Percentiles rank a stretch among this genome's conserved stretches.
These are phyloP conservation scores for Neoniphon sammara DNA, from an alignment of 2,797 vertebrate genomes.

Conservation along the genomic window DNA sequence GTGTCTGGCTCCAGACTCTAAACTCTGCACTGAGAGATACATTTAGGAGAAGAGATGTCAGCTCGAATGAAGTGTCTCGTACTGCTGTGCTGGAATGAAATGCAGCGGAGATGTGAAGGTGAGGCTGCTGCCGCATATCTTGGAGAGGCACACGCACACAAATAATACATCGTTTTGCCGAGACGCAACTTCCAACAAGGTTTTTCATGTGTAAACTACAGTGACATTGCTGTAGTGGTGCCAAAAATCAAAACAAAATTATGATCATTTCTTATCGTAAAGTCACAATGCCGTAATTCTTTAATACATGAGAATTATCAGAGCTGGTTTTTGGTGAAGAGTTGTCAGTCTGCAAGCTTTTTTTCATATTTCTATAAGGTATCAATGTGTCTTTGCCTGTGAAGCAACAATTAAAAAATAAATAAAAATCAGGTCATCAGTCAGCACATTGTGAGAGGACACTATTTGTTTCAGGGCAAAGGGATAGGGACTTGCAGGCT, in stretches of 20 bases:
- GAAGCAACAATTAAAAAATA: too few species aligned
- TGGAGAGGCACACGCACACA: conserved; percentile 4
- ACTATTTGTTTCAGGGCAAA: too few species aligned
- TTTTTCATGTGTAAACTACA: conserved; percentile 3
- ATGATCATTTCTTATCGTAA: neutral
- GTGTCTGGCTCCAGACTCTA: conserved; percentile 56
- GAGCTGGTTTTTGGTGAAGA: too few species aligned
- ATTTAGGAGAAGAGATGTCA: conserved; percentile 80
- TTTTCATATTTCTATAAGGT: too few species aligned
- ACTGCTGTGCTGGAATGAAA: conserved; percentile 67
- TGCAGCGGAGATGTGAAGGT: conserved; percentile 63
- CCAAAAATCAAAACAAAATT: neutral
- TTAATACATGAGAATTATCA: too few species aligned
- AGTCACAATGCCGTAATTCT: neutral
- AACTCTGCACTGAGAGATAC: conserved; percentile 64
- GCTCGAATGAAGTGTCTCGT: conserved; percentile 51
- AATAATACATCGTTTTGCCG: neutral
- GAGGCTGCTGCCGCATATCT: conserved; percentile 37
- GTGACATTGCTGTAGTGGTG: neutral
- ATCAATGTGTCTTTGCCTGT: too few species aligned
- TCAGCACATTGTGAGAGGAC: too few species aligned
- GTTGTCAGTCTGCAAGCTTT: too few species aligned
- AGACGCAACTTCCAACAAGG: conserved; percentile 6
- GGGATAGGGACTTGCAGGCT: too few species aligned
- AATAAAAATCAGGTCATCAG: too few species aligned